A percentile compares a stretch with the other conserved stretches of the same genome.
Evolutionary conservation across 2,113 vertebrate genomes (phyloP).

Genomic region (Leuciscus idus): DNA sequence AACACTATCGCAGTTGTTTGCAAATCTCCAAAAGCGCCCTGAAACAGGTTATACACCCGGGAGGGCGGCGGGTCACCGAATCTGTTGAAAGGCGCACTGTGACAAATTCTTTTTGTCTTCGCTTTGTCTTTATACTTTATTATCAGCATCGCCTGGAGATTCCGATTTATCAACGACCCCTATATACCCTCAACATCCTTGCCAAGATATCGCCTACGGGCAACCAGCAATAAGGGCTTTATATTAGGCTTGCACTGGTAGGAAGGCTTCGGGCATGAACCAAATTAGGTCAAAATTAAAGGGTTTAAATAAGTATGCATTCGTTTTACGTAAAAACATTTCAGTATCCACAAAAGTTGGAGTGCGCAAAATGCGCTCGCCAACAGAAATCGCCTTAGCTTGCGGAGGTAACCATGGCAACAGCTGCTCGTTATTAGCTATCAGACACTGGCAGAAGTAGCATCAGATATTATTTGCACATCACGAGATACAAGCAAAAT

Average conservation of each 20-base stretch:
- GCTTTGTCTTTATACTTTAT: conserved; percentile 79
- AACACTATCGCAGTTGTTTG: conserved; percentile 55
- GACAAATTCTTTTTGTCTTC: conserved; percentile 83
- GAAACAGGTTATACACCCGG: conserved; percentile 50
- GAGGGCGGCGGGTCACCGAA: conserved; percentile 68
- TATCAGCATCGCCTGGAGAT: conserved; percentile 78
- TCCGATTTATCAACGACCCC: conserved; percentile 80
- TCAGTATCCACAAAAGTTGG: background rate
- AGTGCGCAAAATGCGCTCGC: no score
- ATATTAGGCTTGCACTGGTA: conserved; percentile 56
- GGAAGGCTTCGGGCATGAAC: conserved; percentile 29
- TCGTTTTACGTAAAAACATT: background rate
- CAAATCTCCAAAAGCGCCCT: conserved; percentile 52
- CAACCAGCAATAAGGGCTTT: conserved; percentile 68
- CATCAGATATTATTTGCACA: background rate
- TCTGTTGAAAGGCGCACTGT: conserved; percentile 73
- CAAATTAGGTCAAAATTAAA: background rate
- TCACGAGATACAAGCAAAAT: background rate
- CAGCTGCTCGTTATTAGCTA: background rate
- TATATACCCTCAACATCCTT: conserved; percentile 60
- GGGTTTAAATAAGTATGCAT: background rate
- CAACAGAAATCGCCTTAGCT: no score
- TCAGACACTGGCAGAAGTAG: background rate
- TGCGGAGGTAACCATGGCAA: background rate
- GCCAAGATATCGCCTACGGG: conserved; percentile 73